Evolutionary conservation across 2,113 vertebrate species (phyloP).

Genomic region (Panthera tigris): DNA sequence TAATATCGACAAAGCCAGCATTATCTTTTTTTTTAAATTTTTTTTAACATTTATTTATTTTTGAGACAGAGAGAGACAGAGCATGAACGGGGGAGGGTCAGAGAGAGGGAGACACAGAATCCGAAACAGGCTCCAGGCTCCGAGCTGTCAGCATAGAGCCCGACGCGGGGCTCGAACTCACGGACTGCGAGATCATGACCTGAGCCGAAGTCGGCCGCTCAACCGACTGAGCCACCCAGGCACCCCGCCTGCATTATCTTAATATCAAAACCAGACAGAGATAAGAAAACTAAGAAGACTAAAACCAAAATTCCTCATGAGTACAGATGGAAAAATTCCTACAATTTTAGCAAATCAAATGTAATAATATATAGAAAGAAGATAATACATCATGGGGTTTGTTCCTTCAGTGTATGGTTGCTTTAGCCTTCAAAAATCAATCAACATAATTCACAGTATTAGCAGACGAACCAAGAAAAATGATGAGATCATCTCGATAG

Average conservation of each 20-base stretch:
- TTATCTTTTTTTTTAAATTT: too few relatives aligned
- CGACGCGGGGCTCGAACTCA: too few relatives aligned
- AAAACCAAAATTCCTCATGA: not conserved
- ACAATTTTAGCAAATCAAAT: slow-evolving; percentile 8
- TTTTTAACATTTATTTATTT: too few relatives aligned
- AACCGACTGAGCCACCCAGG: too few relatives aligned
- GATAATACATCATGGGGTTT: not conserved
- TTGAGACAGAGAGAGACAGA: too few relatives aligned
- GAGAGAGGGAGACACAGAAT: too few relatives aligned
- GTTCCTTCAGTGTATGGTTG: not conserved
- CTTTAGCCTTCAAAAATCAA: not conserved
- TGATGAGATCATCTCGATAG: not conserved
- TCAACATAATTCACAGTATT: not conserved
- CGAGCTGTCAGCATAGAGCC: too few relatives aligned
- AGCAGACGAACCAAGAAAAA: slow-evolving; percentile 29
- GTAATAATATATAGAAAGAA: not conserved
- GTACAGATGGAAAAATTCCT: not conserved
- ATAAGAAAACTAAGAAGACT: not conserved
- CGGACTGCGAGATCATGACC: too few relatives aligned
- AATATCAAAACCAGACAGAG: not conserved
- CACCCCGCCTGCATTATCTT: not conserved
- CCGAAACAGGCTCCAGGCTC: too few relatives aligned
- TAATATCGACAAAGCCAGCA: not conserved
- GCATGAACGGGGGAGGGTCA: too few relatives aligned
- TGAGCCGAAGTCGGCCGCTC: too few relatives aligned